These are phyloP conservation scores for Ametastegia equiseti DNA, from an alignment of 2,888 invertebrate species.

Conservation along the genomic window DNA sequence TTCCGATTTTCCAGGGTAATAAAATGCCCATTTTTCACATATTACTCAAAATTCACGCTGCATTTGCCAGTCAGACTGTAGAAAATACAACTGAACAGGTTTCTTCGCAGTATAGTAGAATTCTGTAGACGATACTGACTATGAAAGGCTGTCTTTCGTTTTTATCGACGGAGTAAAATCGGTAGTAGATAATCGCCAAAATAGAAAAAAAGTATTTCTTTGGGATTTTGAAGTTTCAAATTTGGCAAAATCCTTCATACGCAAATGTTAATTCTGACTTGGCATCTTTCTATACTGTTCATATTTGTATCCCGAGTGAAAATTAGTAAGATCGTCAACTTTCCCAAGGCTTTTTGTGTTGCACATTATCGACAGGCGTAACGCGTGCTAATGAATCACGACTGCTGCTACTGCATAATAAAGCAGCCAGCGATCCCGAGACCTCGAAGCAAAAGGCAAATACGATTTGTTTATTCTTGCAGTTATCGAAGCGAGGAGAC, in stretches of 20 bases:
- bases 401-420: not conserved
- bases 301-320: not conserved
- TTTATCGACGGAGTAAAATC: not conserved
- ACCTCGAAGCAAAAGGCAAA: not conserved
- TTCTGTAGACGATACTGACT: not conserved
- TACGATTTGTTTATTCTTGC: not conserved
- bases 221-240: not conserved
- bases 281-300: not conserved
- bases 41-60: not conserved
- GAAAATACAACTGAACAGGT: not conserved
- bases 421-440: not conserved
- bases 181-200: not conserved
- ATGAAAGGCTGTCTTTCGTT: not conserved
- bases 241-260: not conserved
- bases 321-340: slow-evolving; percentile 2
- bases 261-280: not conserved
- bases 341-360: not conserved
- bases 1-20: not conserved
- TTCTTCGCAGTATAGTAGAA: not conserved
- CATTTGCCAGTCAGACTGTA: too few relatives aligned
- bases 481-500: slow-evolving; percentile 7
- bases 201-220: too few relatives aligned
- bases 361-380: not conserved
- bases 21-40: not conserved
- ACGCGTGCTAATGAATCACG: not conserved